A percentile compares a stretch with the other conserved stretches of the same genome.
Evolutionary conservation across 2,797 vertebrate genomes (phyloP).

Genomic region (Antrozous pallidus): DNA sequence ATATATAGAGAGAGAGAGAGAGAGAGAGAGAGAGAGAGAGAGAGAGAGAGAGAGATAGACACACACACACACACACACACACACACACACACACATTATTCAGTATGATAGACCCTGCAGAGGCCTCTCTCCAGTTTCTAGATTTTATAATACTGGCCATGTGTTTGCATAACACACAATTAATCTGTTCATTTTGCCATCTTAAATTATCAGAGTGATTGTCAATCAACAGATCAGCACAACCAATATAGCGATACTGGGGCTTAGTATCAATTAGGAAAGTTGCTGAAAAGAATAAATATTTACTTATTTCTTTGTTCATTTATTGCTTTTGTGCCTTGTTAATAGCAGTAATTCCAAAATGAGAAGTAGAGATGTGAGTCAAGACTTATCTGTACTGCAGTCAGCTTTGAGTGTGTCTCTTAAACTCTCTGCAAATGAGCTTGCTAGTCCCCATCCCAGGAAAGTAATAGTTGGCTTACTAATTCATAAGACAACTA

Average conservation of each 20-base stretch:
- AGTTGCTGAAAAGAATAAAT: conserved; percentile 34
- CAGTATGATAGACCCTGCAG: neutral
- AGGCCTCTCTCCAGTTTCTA: neutral
- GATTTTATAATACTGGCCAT: neutral
- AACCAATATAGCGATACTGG: conserved; percentile 36
- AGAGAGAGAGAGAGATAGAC: too few relatives aligned
- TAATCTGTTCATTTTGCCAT: conserved; percentile 46
- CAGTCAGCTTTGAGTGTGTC: neutral
- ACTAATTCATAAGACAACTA: neutral
- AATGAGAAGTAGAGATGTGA: neutral
- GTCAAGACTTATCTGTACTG: neutral
- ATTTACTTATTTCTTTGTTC: conserved; percentile 31
- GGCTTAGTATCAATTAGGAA: conserved; percentile 28
- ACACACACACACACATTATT: too few relatives aligned
- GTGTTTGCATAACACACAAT: neutral
- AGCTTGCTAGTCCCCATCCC: neutral
- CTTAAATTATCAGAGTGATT: conserved; percentile 36
- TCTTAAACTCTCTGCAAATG: neutral
- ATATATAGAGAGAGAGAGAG: too few relatives aligned
- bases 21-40: too few relatives aligned
- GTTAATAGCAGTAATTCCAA: neutral
- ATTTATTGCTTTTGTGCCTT: conserved; percentile 46
- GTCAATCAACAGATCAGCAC: conserved; percentile 33
- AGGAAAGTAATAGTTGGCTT: neutral
- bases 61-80: too few relatives aligned